These are phyloP conservation scores for Leptinotarsa haldemani DNA, from an alignment of 2,888 invertebrate genomes.

Conservation along the genomic window DNA sequence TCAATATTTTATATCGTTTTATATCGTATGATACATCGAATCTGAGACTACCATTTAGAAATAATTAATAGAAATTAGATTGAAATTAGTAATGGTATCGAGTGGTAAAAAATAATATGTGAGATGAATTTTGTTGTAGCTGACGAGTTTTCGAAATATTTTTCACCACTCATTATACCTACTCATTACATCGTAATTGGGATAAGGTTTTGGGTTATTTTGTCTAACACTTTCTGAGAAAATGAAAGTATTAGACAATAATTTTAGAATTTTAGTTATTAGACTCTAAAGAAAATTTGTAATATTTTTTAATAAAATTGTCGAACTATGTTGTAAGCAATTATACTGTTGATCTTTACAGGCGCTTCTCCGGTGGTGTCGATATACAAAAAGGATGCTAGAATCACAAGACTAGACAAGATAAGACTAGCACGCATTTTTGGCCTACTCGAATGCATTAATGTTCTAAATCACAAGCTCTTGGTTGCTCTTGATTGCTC, in stretches of 20 bases:
- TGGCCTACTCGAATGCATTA: too few species aligned
- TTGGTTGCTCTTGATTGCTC: too few species aligned
- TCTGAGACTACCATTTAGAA: neutral
- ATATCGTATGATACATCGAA: neutral
- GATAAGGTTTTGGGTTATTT: conserved; percentile 24
- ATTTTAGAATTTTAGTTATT: neutral
- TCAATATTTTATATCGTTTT: neutral
- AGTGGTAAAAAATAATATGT: conserved; percentile 10
- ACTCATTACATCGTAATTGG: neutral
- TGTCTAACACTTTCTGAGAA: conserved; percentile 21
- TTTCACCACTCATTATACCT: conserved; percentile 8
- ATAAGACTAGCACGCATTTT: too few species aligned
- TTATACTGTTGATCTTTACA: too few species aligned
- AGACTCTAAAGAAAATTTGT: neutral
- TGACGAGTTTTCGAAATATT: conserved; percentile 6
- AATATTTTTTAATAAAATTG: conserved; percentile 15
- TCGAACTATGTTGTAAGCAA: neutral
- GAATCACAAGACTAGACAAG: too few species aligned
- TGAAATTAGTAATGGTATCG: neutral
- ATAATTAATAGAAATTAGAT: neutral
- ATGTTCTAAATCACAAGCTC: too few species aligned
- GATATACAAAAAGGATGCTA: too few species aligned
- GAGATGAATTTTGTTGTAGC: neutral
- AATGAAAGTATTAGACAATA: conserved; percentile 5
- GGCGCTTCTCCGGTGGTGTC: too few species aligned